A percentile compares a stretch with the other conserved stretches of the same genome.
Conservation (phyloP, 2,797 vertebrate species). For the Pempheris klunzingeri region DNA sequence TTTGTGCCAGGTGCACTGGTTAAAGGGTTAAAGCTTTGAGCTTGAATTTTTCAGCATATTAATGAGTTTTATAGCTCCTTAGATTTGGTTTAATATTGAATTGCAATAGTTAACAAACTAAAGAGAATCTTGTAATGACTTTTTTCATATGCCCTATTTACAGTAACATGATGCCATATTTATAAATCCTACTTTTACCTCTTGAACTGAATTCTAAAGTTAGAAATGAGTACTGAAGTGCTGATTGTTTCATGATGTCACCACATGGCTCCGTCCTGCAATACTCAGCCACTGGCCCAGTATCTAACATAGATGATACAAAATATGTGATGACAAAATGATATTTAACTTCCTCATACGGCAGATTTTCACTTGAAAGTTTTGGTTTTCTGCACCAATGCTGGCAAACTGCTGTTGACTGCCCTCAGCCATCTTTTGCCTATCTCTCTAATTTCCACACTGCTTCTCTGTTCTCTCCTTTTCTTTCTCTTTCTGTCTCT, state of each 20-base stretch:
- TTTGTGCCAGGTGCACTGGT: background rate
- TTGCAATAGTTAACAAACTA: background rate
- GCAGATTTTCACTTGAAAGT: conserved; percentile 4
- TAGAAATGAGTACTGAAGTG: background rate
- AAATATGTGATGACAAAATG: background rate
- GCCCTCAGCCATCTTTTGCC: conserved; percentile 3
- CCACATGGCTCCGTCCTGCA: background rate
- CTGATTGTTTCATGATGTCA: background rate
- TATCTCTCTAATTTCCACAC: conserved; percentile 4
- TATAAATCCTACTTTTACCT: background rate
- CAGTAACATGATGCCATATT: background rate
- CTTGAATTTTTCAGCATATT: background rate
- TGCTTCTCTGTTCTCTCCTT: background rate
- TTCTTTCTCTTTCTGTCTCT: conserved; percentile 15
- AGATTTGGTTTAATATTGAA: background rate
- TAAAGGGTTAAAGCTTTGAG: background rate
- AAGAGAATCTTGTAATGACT: background rate
- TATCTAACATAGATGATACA: background rate
- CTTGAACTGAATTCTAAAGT: background rate
- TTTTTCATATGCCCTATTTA: background rate
- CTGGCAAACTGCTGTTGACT: conserved; percentile 15
- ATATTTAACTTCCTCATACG: conserved; percentile 9
- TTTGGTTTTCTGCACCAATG: background rate
- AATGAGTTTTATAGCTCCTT: background rate
- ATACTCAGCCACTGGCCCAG: background rate